These are phyloP conservation scores for Caenorhabditis parvicauda DNA, from an alignment of 2,888 invertebrate species.

Conservation along the genomic window DNA sequence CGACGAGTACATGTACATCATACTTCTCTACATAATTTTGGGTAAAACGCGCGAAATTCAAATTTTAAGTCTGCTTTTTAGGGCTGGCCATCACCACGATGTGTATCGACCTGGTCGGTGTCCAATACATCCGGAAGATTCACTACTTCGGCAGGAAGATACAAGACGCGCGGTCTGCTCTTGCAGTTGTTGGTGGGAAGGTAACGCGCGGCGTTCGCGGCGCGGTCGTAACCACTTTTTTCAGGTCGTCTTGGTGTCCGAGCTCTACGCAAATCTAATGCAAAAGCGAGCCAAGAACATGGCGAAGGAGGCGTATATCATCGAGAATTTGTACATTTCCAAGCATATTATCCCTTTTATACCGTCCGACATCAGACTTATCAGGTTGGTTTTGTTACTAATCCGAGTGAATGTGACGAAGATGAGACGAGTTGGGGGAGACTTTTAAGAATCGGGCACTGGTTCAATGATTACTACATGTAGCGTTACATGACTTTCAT, in stretches of 20 bases:
- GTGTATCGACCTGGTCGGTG: slow-evolving; percentile 63
- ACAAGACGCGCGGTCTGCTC: slow-evolving; percentile 59
- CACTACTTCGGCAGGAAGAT: slow-evolving; percentile 63
- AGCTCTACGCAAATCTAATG: slow-evolving; percentile 62
- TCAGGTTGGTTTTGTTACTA: slow-evolving; percentile 40
- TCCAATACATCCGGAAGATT: slow-evolving; percentile 63
- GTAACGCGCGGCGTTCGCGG: slow-evolving; percentile 24
- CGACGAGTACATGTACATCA: slow-evolving; percentile 61
- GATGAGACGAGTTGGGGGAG: too few species aligned
- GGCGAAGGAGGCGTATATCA: slow-evolving; percentile 60
- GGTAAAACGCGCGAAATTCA: slow-evolving; percentile 32
- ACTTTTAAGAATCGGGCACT: too few species aligned
- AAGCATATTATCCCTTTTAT: slow-evolving; percentile 63
- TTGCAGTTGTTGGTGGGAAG: slow-evolving; percentile 63
- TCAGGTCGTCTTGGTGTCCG: slow-evolving; percentile 62
- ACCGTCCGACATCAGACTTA: slow-evolving; percentile 61
- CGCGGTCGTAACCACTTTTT: slow-evolving; percentile 8
- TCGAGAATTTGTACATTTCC: slow-evolving; percentile 62
- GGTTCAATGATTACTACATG: too few species aligned
- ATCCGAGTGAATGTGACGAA: too few species aligned
- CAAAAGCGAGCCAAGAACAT: slow-evolving; percentile 57
- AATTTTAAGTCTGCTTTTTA: slow-evolving; percentile 19
- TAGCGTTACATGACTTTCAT: too few species aligned
- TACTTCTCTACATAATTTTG: slow-evolving; percentile 61
- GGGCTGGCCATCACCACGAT: slow-evolving; percentile 63